Conservation (phyloP, 2,797 vertebrate species). For the Phalloptychus januarius region DNA sequence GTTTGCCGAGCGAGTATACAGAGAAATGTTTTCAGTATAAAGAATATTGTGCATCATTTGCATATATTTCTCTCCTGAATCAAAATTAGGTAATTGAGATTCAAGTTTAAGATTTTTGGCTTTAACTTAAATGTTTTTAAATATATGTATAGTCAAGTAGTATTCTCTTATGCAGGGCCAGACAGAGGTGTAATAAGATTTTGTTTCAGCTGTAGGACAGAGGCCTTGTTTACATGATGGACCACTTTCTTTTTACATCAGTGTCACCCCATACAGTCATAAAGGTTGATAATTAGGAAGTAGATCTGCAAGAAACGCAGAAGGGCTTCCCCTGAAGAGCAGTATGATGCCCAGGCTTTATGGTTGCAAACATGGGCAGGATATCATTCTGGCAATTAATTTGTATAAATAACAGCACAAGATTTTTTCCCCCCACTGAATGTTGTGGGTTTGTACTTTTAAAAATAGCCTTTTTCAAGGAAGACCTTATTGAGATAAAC, state of each 20-base stretch:
- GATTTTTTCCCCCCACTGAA: conserved; percentile 6
- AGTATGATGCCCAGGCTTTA: conserved; percentile 60
- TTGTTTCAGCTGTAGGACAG: conserved; percentile 3
- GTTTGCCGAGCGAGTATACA: too few relatives aligned
- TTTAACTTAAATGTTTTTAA: not conserved
- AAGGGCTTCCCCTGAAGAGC: conserved; percentile 52
- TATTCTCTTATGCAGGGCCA: not conserved
- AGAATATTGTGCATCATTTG: not conserved
- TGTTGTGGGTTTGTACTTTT: not conserved
- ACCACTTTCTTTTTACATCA: conserved; percentile 43
- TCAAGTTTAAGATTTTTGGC: not conserved
- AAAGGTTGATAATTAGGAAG: conserved; percentile 64
- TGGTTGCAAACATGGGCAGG: conserved; percentile 40
- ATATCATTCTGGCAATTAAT: conserved; percentile 37
- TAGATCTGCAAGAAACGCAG: conserved; percentile 35
- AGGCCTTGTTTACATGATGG: conserved; percentile 47
- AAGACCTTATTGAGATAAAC: not conserved
- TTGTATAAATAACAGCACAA: conserved; percentile 40
- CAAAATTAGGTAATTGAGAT: not conserved
- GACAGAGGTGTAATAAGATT: too few relatives aligned
- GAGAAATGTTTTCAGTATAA: not conserved
- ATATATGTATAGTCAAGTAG: not conserved
- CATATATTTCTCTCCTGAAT: not conserved
- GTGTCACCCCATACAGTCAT: conserved; percentile 57
- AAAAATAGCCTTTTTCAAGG: not conserved